A percentile compares a stretch with the other conserved stretches of the same genome.
These are phyloP conservation scores for Anastrepha ludens DNA, from an alignment of 1,140 invertebrate genomes.

Conservation along the genomic window DNA sequence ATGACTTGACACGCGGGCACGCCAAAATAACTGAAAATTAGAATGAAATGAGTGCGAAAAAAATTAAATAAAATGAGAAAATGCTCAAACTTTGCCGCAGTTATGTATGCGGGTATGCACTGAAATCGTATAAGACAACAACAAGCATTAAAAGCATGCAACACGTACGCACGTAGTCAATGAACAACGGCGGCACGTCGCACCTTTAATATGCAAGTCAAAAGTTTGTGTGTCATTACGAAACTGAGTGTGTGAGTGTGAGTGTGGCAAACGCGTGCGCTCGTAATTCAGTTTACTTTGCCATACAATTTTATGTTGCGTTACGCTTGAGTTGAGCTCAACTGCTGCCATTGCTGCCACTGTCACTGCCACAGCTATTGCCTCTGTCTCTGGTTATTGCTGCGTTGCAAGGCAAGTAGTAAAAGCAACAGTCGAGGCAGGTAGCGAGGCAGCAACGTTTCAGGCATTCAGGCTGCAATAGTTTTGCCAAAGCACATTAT, in stretches of 20 bases:
- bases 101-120: background rate
- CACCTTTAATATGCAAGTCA: background rate
- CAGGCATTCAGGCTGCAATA: background rate
- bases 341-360: background rate
- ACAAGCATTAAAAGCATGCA: constrained; percentile 29
- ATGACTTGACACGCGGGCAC: background rate
- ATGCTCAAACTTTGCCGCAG: background rate
- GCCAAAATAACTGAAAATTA: constrained; percentile 25
- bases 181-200: constrained; percentile 44
- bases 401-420: background rate
- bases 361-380: background rate
- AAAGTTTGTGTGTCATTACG: background rate
- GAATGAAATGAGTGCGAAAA: constrained; percentile 18
- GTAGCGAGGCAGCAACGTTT: background rate
- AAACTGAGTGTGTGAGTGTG: background rate
- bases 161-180: constrained; percentile 52
- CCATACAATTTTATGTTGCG: constrained; percentile 46
- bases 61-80: background rate
- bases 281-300: constrained; percentile 53
- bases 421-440: background rate
- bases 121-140: background rate
- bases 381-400: background rate
- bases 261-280: constrained; percentile 21
- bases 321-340: constrained; percentile 44
- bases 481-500: constrained; percentile 50